Base-by-base conservation (phyloP, 2,888 invertebrate genomes). In the Platerodrilus igneus region DNA sequence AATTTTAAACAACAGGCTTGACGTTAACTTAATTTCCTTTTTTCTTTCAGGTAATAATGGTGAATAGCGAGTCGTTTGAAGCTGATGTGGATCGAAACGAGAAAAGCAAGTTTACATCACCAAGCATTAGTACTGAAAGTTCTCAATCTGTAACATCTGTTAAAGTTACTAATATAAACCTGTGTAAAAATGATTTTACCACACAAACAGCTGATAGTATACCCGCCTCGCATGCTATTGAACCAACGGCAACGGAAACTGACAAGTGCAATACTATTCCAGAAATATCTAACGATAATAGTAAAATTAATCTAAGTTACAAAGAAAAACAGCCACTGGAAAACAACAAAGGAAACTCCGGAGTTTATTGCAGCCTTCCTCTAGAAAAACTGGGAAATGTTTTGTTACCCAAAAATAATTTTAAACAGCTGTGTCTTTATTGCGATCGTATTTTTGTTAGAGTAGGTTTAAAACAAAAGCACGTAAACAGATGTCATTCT, bases 391-490 rank as follows among this genome's bases (percentile, higher is more conserved):
- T 64, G 33, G 59, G 60, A 44, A 56, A 55, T 27, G 56, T 62
- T 11, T 41, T 59, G 34, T 51, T 53, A 34, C 39, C 54, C 15
- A 52, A 43, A 42, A 44, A 44, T 35, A 42, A 41, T 8, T 21
- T 42, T 23, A 27, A 65, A 53, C 50, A 69, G 27, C 54, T 69
- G 47, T 70, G 70, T 53, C 54, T 70, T 30, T 71, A 67, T 52
- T 71, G 71, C 52, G 69, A 71, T 47, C 59, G 70, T 20, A 65
- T 68, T 19, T 70, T 70, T 45, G 62, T 65, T 27, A 68, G 64
- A 44, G 57, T 61, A 27, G 64, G 60, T 52, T 51, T 70, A 41
- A 54, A 64, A 37, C 67, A 66, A 49, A 69, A 69, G 47, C 71
- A 71, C 52, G 65, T 68, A n/a, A 68, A 69, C 41, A 58, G 70